Conservation (phyloP, 2,797 vertebrate species). For the Chiloscyllium punctatum region DNA sequence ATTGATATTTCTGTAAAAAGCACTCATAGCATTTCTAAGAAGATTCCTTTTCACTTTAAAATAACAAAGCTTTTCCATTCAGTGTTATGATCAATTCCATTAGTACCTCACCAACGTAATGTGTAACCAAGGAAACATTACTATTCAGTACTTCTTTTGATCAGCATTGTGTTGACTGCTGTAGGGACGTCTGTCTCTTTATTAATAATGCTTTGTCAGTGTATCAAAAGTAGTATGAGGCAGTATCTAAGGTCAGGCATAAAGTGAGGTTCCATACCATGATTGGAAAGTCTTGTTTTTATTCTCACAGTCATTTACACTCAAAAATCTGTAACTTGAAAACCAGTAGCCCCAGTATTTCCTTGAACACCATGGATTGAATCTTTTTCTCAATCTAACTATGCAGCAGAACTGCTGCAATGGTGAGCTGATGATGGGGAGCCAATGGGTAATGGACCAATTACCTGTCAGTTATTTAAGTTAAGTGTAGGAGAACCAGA, state of each 20-base stretch:
- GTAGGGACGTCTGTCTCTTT: no score
- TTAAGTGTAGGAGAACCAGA: not conserved
- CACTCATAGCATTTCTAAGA: not conserved
- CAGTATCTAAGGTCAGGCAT: not conserved
- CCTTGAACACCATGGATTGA: not conserved
- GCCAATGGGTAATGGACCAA: not conserved
- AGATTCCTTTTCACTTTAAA: not conserved
- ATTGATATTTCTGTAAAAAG: not conserved
- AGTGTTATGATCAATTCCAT: slow-evolving; percentile 42
- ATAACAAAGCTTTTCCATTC: slow-evolving; percentile 36
- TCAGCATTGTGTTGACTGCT: not conserved
- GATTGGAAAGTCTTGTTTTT: not conserved
- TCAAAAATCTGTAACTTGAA: not conserved
- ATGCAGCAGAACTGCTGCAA: not conserved
- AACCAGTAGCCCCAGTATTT: not conserved
- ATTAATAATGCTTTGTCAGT: not conserved
- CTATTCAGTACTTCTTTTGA: not conserved
- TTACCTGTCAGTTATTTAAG: not conserved
- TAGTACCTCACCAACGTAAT: slow-evolving; percentile 38
- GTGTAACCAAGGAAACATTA: slow-evolving; percentile 43
- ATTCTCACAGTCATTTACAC: not conserved
- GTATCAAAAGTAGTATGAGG: not conserved
- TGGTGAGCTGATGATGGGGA: not conserved
- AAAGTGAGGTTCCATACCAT: not conserved
- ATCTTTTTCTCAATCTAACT: not conserved